Percentiles rank a stretch among this genome's conserved stretches.
Evolutionary conservation across 1,140 invertebrate genomes (phyloP).

Genomic region (Spodoptera litura): DNA sequence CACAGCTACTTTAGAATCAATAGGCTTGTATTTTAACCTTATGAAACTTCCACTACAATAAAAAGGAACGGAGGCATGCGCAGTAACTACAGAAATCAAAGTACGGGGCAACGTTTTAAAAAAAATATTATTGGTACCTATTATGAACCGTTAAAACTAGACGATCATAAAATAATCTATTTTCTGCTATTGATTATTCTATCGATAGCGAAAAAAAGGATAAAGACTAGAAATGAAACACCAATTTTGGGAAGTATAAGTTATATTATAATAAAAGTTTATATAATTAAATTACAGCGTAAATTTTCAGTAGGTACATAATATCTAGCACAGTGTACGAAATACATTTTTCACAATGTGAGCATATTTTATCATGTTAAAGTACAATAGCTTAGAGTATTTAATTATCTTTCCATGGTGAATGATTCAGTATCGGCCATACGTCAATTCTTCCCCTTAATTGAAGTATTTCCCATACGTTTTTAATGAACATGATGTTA

Average conservation of each 20-base stretch:
- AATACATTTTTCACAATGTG: conserved; percentile 80
- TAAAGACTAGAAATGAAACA: conserved; percentile 33
- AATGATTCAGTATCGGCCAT: conserved; percentile 63
- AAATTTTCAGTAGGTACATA: conserved; percentile 75
- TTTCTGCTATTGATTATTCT: too few relatives aligned
- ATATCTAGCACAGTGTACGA: conserved; percentile 81
- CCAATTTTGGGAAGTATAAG: conserved; percentile 78
- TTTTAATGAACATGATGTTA: conserved; percentile 56
- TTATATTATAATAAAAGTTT: conserved; percentile 85
- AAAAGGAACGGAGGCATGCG: too few relatives aligned
- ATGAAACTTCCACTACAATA: too few relatives aligned
- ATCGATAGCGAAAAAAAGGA: too few relatives aligned
- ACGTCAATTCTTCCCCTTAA: conserved; percentile 82
- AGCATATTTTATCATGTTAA: conserved; percentile 74
- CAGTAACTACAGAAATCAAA: too few relatives aligned
- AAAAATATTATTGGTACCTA: too few relatives aligned
- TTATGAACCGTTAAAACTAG: too few relatives aligned
- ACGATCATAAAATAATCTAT: too few relatives aligned
- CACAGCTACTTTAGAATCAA: too few relatives aligned
- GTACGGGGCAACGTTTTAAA: too few relatives aligned
- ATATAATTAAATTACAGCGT: conserved; percentile 84
- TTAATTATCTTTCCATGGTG: conserved; percentile 68
- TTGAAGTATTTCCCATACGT: conserved; percentile 70
- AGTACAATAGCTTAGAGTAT: conserved; percentile 73
- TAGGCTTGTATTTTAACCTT: too few relatives aligned